Base-by-base conservation (phyloP, 2,888 invertebrate genomes). In the Netelia virgata region DNA sequence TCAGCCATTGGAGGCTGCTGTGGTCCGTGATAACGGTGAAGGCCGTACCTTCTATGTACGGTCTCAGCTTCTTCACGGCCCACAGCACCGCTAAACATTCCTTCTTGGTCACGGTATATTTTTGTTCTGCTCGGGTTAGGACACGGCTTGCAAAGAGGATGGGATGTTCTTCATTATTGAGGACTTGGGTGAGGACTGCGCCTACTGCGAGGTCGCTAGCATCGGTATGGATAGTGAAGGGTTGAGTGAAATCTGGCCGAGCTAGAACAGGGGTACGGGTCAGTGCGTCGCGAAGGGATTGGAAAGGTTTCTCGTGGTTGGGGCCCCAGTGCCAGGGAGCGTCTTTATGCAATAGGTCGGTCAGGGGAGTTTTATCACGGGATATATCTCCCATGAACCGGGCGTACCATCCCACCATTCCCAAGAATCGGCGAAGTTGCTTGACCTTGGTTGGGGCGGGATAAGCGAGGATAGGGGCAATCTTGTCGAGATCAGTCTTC, bases 81-180 rank as follows among this genome's bases (percentile, higher is more conserved):
- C 83, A 86, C 3, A 88, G 10, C 5, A 28, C 79, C 0, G 87
- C 86, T 0, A 88, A 68, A 57, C 86, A 88, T 41, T 88, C 89
- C 66, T 36, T 80, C 76, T 87, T 83, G 1, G 87, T 87, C 1
- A 68, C 83, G 5, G 77, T 82, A 36, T 84, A 88, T 23, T 87
- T 87, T n/a, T 47, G 43, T 57, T 88, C 86, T 0, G 79, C 53
- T 28, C 43, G 28, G 10, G 76, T 53, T 0, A 88, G 61, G 5
- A 84, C 43, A 20, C 84, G 61, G 50, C 86, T 86, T 0, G 83
- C 83, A 53, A 88, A 88, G 1, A 86, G 81, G 1, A 88, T 85
- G 11, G 86, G 86, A 9, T 72, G 70, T 47, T 87, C 41, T 10
- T 64, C 41, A 1, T 23, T 18, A 0, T 61, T 23, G 0, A 61